phyloP scores from a whole-genome alignment of 53 echinoderm and acorn worm genomes.

The Arbacia lixula region DNA sequence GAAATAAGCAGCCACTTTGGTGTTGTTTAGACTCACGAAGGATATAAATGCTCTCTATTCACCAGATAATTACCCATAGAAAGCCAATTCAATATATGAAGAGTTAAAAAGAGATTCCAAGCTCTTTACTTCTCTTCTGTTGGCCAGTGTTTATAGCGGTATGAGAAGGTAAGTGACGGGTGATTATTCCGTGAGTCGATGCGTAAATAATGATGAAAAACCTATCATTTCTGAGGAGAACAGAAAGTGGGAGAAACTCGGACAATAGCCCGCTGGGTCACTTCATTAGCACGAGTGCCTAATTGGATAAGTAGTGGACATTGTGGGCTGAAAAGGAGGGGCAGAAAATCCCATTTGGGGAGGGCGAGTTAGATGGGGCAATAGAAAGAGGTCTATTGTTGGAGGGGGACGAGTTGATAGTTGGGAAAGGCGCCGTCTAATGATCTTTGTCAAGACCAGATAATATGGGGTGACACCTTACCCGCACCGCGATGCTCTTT shows the following conservation, averaged over 20 bases:
- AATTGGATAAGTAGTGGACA: conserved; percentile 91
- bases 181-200: conserved; percentile 2
- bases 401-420: not conserved
- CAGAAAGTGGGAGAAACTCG: not conserved
- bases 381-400: conserved; percentile 33
- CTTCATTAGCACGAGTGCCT: conserved; percentile 74
- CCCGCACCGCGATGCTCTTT: conserved; percentile 26
- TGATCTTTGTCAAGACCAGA: conserved; percentile 50
- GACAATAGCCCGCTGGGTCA: conserved; percentile 41
- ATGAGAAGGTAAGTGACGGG: conserved; percentile 17
- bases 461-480: conserved; percentile 44
- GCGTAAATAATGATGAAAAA: conserved; percentile 32
- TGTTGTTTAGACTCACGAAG: conserved; percentile 15
- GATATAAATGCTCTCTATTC: conserved; percentile 27
- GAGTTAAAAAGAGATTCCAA: not conserved
- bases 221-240: not conserved
- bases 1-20: too few relatives aligned
- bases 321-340: conserved; percentile 47
- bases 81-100: too few relatives aligned
- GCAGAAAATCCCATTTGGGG: conserved; percentile 48
- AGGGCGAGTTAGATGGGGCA: conserved; percentile 11
- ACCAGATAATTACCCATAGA: conserved; percentile 9
- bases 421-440: conserved; percentile 33
- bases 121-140: not conserved
- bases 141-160: not conserved